phyloP scores from a whole-genome alignment of 2,113 vertebrate species.

The Lethenteron reissneri region DNA sequence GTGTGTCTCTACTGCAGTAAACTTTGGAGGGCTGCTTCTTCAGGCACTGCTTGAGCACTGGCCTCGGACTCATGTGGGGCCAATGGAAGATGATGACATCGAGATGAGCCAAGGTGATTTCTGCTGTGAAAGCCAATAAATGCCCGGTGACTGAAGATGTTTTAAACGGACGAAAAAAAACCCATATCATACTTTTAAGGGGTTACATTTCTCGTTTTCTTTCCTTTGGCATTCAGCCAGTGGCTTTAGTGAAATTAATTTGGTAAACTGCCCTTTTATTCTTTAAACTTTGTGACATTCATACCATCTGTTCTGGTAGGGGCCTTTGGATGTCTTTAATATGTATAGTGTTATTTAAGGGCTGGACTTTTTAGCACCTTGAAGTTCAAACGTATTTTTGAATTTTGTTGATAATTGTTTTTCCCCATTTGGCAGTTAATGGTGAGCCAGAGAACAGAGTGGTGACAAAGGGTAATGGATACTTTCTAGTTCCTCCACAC shows the following conservation, averaged over 20 bases:
- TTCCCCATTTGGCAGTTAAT: slow-evolving; percentile 1
- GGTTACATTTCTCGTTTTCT: no score
- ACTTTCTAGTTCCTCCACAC: slow-evolving; percentile 1
- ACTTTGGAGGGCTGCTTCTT: slow-evolving; percentile 73
- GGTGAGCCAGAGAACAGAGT: slow-evolving; percentile 5
- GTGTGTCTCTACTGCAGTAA: slow-evolving; percentile 30
- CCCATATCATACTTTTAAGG: no score
- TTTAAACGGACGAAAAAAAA: no score
- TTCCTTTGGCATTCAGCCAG: no score
- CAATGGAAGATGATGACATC: slow-evolving; percentile 93
- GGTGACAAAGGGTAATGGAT: neutral
- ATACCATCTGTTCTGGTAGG: neutral
- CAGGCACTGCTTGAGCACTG: slow-evolving; percentile 89
- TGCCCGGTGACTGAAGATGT: no score
- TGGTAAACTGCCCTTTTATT: neutral
- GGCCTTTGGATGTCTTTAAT: neutral
- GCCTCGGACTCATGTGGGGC: slow-evolving; percentile 85
- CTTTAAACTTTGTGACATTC: neutral
- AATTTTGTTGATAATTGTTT: neutral
- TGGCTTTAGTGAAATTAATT: slow-evolving; percentile 1
- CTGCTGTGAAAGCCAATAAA: neutral
- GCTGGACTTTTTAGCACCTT: no score
- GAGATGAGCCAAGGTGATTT: slow-evolving; percentile 57
- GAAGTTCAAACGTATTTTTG: no score
- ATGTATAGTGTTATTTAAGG: no score